Evolutionary conservation across 2,113 vertebrate genomes (phyloP).

Genomic region (Kryptolebias marmoratus): DNA sequence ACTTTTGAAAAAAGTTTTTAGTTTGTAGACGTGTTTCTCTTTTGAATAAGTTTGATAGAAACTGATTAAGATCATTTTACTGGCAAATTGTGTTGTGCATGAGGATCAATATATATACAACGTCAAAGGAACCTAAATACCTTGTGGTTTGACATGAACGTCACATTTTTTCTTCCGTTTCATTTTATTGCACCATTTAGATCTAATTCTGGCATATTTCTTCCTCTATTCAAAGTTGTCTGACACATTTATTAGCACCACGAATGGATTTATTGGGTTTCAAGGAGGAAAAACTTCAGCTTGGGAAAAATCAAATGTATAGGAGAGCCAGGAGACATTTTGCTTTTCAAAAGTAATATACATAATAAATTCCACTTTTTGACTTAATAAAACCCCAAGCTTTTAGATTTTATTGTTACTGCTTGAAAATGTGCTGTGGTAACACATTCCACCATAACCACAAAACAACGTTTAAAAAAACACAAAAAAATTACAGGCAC

Average conservation of each 20-base stretch:
- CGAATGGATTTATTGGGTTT: neutral
- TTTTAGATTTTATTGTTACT: neutral
- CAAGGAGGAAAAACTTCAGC: neutral
- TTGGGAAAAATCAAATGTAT: neutral
- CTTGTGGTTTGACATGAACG: neutral
- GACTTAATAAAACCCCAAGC: neutral
- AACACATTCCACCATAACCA: constrained; percentile 11
- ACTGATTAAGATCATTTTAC: no score
- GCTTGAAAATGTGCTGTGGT: constrained; percentile 9
- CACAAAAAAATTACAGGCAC: constrained; percentile 17
- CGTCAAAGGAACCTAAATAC: neutral
- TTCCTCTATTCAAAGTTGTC: neutral
- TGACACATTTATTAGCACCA: neutral
- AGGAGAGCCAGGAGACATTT: neutral
- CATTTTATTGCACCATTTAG: neutral
- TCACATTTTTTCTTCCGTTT: neutral
- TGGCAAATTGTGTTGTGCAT: no score
- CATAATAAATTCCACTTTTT: neutral
- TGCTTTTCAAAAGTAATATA: neutral
- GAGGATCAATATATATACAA: no score
- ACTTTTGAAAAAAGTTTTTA: no score
- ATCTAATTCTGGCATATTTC: neutral
- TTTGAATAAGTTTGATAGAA: no score
- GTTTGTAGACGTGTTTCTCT: no score
- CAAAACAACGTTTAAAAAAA: neutral